Base-by-base conservation (phyloP, 2,888 invertebrate species). In the Acanthoscelides obtectus region DNA sequence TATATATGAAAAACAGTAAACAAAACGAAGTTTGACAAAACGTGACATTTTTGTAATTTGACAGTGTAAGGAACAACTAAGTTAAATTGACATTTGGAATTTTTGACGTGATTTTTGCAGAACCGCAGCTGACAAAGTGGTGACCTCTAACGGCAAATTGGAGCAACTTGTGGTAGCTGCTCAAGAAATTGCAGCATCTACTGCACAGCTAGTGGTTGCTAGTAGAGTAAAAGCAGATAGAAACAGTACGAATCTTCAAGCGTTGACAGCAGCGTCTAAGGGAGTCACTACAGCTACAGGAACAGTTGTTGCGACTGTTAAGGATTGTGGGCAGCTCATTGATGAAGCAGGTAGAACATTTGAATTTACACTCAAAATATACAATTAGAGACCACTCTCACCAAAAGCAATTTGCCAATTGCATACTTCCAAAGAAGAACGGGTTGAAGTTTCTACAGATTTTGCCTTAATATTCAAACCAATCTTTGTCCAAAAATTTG, bases 181-280 rank as follows among this genome's bases (percentile, higher is more conserved):
- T 22, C 98, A 99, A 86, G 96, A 96, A 85, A 97, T 98, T 73
- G 95, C 96, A 71, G 98, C 96, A 74, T 96, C 94, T 78, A 99
- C 99, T 0, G 98, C 98, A 68, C 99, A 99, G 86, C 88, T 99
- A 72, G 99, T 99, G 70, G 97, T 99, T 0, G 97, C 99, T 19
- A 97, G 97, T 76, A 91, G 95, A 72, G 99, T 99, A 6, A 97
- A 99, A 86, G 98, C 99, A 0, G 93, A 95, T 79, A 90, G 94
- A 77, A 90, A 91, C 74, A 94, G 97, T 80, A 87, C 87, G 77
- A 93, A 94, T 81, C 88, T 99, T 75, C 86, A 89, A n/a, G 91
- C 92, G 64, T 88, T 99, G 73, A 93, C 95, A 0, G 88, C 89
- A 74, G 98, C 98, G 0, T 97, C 97, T 17, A 92, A 94, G 75